A percentile compares a stretch with the other conserved stretches of the same genome.
These are phyloP conservation scores for Cryptus armator DNA, from an alignment of 2,888 invertebrate species.

Conservation along the genomic window DNA sequence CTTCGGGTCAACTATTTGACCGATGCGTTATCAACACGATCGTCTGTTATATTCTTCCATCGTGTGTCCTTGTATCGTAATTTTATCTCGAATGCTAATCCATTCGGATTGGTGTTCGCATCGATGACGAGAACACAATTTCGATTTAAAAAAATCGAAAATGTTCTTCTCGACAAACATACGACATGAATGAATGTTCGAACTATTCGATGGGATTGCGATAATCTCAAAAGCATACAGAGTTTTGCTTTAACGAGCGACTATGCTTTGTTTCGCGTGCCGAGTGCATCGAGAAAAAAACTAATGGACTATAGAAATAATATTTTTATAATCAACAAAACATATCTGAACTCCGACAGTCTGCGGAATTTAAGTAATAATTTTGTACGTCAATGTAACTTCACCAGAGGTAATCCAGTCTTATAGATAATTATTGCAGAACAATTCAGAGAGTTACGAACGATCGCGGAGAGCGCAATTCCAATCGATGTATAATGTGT, in stretches of 20 bases:
- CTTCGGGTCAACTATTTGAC: slow-evolving; percentile 5
- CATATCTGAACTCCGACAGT: slow-evolving; percentile 28
- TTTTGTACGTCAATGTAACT: slow-evolving; percentile 31
- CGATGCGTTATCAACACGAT: slow-evolving; percentile 14
- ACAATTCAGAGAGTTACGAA: neutral
- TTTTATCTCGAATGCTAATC: neutral
- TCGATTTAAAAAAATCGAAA: neutral
- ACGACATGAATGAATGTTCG: neutral
- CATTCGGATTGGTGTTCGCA: slow-evolving; percentile 1
- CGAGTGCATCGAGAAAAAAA: slow-evolving; percentile 13
- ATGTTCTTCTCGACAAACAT: neutral
- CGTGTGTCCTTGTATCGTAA: slow-evolving; percentile 16
- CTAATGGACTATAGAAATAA: slow-evolving; percentile 31
- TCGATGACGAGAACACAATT: slow-evolving; percentile 7
- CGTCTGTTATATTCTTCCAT: slow-evolving; percentile 9
- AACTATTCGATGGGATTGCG: neutral
- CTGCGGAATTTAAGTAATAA: slow-evolving; percentile 12
- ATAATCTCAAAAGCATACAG: slow-evolving; percentile 1
- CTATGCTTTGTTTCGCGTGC: neutral
- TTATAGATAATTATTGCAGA: slow-evolving; percentile 13
- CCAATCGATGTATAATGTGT: slow-evolving; percentile 16
- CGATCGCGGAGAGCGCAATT: slow-evolving; percentile 23
- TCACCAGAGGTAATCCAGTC: slow-evolving; percentile 2
- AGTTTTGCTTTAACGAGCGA: neutral
- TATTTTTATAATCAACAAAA: slow-evolving; percentile 40